These are phyloP conservation scores for Didymodactylos carnosus DNA, from an alignment of 2,888 invertebrate species.

Conservation along the genomic window DNA sequence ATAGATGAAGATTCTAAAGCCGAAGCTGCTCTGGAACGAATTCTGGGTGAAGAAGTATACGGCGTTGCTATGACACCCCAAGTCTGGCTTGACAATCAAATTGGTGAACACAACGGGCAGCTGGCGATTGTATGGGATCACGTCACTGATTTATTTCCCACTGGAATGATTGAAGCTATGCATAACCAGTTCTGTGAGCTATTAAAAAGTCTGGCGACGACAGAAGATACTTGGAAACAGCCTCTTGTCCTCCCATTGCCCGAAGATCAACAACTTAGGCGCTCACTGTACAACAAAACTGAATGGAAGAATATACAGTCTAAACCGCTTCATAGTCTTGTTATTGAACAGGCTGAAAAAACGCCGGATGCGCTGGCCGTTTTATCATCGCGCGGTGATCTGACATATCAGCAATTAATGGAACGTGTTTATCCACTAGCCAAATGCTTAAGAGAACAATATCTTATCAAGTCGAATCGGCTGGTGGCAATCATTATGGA, in stretches of 20 bases:
- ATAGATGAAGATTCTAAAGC: neutral
- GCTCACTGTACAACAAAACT: neutral
- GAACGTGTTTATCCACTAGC: neutral
- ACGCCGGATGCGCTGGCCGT: neutral
- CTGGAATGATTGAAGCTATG: neutral
- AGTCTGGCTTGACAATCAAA: neutral
- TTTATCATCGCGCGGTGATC: neutral
- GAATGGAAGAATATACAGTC: neutral
- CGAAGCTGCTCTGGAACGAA: no score
- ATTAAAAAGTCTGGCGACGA: neutral
- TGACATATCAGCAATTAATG: neutral
- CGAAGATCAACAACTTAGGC: neutral
- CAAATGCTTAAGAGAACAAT: neutral
- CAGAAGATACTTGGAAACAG: neutral
- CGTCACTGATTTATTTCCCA: neutral
- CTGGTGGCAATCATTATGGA: neutral
- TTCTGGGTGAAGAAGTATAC: neutral
- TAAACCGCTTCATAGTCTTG: neutral
- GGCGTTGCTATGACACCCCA: neutral
- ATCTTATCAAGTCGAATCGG: neutral
- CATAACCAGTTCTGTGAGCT: neutral
- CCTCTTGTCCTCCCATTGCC: neutral
- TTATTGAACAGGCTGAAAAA: neutral
- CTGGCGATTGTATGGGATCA: neutral
- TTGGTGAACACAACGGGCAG: neutral